Evolutionary conservation across 2,113 vertebrate genomes (phyloP), one percentile per base, ranked within the genome.

Genomic region (Nothocercus julius): DNA sequence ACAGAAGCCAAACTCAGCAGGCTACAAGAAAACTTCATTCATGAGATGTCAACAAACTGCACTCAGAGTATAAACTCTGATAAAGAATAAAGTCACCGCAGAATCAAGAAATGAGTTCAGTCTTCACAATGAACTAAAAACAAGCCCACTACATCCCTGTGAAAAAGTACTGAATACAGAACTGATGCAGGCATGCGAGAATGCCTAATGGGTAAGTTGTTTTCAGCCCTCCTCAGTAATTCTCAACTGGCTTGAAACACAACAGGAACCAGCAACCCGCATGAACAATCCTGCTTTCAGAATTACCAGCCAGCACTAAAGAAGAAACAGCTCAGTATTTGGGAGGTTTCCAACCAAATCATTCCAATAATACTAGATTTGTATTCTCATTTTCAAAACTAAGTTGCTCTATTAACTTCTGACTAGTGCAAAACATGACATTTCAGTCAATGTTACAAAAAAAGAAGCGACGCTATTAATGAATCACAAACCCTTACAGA

Each of bases 41-140:
- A 36, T 0, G 1, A 36, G 15, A 40, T 6, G 36, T 1, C 7
- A 58, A 67, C 32, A 53, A 7, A 8, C 45, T 34, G 38, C 28
- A 4, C 40, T 38, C 40, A 27, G 21, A 49, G 21, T 24, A 49
- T 49, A 49, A 49, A 22, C 49, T 49, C 49, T 49, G 49, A 49
- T 24, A 11, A 24, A 75, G 51, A 59, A 63, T 22, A 34, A 32
- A 32, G 11, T 64, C 74, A 24, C 25, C 16, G 30, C 0, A 63
- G 30, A 49, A 78, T 44, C 18, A 45, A 59, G 49, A 54, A 63
- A 63, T 32, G 28, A 11, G 18, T 58, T 91, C 32, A 32, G 7
- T 10, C 42, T 84, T 59, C 66, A 12, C 5, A 49, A 70, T 2
- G 30, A 78, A 77, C n/a, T 38, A 44, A 20, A 78, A 88, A 34